phyloP scores from a whole-genome alignment of 2,113 vertebrate genomes.

The Tychaedon coryphoeus region DNA sequence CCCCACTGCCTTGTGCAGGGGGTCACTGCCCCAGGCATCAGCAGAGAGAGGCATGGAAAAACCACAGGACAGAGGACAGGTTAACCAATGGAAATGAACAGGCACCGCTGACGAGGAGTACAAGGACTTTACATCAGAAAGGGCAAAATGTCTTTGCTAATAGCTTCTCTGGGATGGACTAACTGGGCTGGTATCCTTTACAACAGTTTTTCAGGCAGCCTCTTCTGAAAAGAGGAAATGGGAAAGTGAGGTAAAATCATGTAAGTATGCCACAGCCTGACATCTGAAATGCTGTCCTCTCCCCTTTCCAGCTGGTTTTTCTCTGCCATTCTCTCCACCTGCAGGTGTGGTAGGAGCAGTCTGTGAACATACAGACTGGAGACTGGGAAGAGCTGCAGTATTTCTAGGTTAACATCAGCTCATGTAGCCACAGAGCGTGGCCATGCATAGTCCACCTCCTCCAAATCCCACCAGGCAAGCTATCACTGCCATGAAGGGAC shows the following conservation, averaged over 20 bases:
- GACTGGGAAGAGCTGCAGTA: neutral
- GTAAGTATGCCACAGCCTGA: rapidly evolving
- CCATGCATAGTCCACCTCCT: neutral
- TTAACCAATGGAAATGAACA: neutral
- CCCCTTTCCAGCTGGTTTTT: neutral
- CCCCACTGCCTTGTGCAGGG: neutral
- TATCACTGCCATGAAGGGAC: neutral
- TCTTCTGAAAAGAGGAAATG: neutral
- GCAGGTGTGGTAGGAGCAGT: neutral
- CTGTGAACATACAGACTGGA: rapidly evolving
- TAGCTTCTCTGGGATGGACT: neutral
- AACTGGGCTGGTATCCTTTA: neutral
- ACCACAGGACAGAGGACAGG: neutral
- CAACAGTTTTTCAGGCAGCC: neutral
- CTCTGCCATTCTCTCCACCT: neutral
- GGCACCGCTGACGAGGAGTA: neutral
- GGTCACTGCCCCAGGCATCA: neutral
- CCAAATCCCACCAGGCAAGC: neutral
- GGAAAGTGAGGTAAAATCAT: neutral
- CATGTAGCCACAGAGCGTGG: neutral
- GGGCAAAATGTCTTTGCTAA: neutral
- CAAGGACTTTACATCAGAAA: neutral
- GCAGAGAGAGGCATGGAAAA: neutral
- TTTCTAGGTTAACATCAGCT: neutral
- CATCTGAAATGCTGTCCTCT: neutral